Percentiles rank a stretch among this genome's conserved stretches.
Evolutionary conservation across 2,888 invertebrate species (phyloP).

Genomic region (Synergus umbraculus): DNA sequence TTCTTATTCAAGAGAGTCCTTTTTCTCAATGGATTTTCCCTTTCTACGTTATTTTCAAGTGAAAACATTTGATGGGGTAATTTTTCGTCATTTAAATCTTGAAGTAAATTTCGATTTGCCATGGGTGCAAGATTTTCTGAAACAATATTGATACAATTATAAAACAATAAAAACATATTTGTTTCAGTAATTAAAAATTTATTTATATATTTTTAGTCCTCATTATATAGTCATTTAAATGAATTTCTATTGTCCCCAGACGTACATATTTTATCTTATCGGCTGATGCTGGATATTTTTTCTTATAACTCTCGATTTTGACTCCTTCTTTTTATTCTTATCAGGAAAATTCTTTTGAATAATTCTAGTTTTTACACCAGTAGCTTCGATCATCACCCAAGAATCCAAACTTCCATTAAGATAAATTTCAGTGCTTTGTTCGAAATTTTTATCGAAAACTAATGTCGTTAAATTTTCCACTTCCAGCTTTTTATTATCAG

Average conservation of each 20-base stretch:
- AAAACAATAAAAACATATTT: no score
- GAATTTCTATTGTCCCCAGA: neutral
- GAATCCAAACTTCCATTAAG: conserved; percentile 42
- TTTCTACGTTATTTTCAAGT: neutral
- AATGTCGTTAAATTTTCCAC: neutral
- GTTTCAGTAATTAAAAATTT: no score
- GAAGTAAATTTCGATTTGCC: neutral
- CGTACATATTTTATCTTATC: neutral
- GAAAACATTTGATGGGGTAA: neutral
- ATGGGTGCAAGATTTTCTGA: neutral
- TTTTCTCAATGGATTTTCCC: neutral
- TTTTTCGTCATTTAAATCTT: neutral
- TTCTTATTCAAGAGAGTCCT: neutral
- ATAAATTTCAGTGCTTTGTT: neutral
- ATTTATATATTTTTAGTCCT: no score
- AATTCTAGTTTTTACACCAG: conserved; percentile 46
- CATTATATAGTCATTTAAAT: neutral
- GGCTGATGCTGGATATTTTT: neutral
- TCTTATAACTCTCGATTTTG: neutral
- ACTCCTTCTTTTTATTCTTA: conserved; percentile 17
- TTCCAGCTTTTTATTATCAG: neutral
- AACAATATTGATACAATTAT: neutral
- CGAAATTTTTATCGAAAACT: neutral
- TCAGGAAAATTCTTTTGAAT: conserved; percentile 44
- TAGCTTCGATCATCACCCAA: conserved; percentile 50